A percentile compares a stretch with the other conserved stretches of the same genome.
These are phyloP conservation scores for Acronicta psi DNA, from an alignment of 2,888 invertebrate genomes.

Conservation along the genomic window DNA sequence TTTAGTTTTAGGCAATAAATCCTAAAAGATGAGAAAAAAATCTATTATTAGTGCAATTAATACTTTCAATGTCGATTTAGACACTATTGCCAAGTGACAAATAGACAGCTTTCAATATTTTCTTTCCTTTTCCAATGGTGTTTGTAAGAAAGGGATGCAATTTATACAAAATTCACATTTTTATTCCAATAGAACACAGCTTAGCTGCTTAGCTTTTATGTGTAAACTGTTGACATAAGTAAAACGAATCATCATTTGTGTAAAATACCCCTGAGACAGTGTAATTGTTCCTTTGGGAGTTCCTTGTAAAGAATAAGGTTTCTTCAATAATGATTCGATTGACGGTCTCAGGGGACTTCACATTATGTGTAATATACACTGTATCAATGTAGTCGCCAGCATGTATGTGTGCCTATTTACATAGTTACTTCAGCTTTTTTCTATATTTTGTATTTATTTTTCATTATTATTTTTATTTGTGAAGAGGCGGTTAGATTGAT, in stretches of 20 bases:
- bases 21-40: too few relatives aligned
- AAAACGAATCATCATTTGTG: neutral
- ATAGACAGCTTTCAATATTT: too few relatives aligned
- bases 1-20: too few relatives aligned
- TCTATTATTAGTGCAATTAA: too few relatives aligned
- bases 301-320: too few relatives aligned
- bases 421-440: slow-evolving; percentile 52
- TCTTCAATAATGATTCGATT: too few relatives aligned
- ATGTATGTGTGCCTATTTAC: slow-evolving; percentile 57
- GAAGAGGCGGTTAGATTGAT: slow-evolving; percentile 64
- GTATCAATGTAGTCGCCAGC: slow-evolving; percentile 55
- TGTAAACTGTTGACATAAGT: neutral
- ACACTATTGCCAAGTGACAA: too few relatives aligned
- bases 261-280: neutral
- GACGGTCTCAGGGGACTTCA: neutral
- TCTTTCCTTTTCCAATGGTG: too few relatives aligned
- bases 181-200: neutral
- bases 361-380: slow-evolving; percentile 34
- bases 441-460: slow-evolving; percentile 48
- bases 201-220: neutral
- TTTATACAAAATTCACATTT: neutral
- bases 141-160: too few relatives aligned
- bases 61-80: too few relatives aligned
- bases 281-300: neutral
- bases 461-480: slow-evolving; percentile 60